These are phyloP conservation scores for Hermatobates lingyangjiaoensis DNA, from an alignment of 1,140 invertebrate species.

Conservation along the genomic window DNA sequence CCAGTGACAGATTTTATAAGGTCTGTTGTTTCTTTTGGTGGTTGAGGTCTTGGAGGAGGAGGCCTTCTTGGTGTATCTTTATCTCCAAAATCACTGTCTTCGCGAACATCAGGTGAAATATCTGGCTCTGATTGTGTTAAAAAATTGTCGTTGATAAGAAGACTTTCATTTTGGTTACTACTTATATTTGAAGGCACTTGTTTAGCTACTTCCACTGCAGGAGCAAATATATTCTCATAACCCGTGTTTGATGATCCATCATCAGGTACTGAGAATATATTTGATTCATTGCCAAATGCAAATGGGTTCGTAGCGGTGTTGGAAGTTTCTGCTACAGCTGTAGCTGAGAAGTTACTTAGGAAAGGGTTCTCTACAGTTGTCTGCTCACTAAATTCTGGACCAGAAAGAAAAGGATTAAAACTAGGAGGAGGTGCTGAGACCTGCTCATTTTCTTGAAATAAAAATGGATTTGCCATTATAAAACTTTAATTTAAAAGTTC, in stretches of 20 bases:
- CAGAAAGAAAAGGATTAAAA: constrained; percentile 54
- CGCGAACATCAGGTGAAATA: not conserved
- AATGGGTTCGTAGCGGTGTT: constrained; percentile 33
- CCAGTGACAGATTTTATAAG: constrained; percentile 67
- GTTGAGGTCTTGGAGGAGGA: constrained; percentile 33
- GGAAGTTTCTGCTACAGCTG: constrained; percentile 11
- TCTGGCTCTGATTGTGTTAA: not conserved
- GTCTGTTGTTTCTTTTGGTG: constrained; percentile 59
- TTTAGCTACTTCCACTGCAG: not conserved
- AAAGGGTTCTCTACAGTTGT: constrained; percentile 35
- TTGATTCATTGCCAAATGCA: constrained; percentile 26
- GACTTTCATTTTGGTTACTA: not conserved
- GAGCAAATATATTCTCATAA: constrained; percentile 16
- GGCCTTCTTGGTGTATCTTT: constrained; percentile 23
- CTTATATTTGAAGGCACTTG: constrained; percentile 2
- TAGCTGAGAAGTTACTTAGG: constrained; percentile 20
- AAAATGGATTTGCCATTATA: constrained; percentile 43
- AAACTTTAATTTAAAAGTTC: constrained; percentile 28
- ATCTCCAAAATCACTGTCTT: constrained; percentile 16
- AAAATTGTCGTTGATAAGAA: constrained; percentile 8
- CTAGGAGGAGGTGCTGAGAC: constrained; percentile 16
- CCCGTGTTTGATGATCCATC: constrained; percentile 1
- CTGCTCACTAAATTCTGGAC: constrained; percentile 26
- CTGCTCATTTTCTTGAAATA: constrained; percentile 38
- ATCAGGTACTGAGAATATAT: constrained; percentile 11